Evolutionary conservation across 2,888 invertebrate genomes (phyloP), one percentile per base, ranked within the genome.

Genomic region (Proisotoma minuta): DNA sequence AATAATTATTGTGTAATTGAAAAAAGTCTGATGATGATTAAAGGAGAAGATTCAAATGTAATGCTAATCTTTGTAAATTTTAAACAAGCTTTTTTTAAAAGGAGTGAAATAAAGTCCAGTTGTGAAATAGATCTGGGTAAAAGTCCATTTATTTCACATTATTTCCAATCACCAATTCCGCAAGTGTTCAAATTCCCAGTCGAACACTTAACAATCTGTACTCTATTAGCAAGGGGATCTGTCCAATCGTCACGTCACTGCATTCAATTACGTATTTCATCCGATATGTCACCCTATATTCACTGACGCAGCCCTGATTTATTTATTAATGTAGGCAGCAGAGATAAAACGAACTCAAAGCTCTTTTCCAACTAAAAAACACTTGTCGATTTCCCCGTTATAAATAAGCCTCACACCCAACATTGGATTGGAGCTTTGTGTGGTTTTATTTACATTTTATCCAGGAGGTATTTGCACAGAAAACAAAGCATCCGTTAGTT

Each of bases 121-220:
- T n/a, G n/a, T n/a, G n/a, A n/a, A n/a, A n/a, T n/a, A n/a, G n/a
- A n/a, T n/a, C n/a, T n/a, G n/a, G n/a, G n/a, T n/a, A n/a, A n/a
- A 43, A 43, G 43, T 43, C 43, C 43, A 43, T 43, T 43, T 43
- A 43, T 43, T 43, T 43, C 43, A 43, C 43, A 43, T 43, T 43
- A 43, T 43, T 43, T n/a, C 43, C 43, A 20, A 50, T 24, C 50
- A 50, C 26, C 50, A 22, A 50, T 50, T 56, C 54, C 40, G 60
- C 67, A 70, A 70, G 70, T 70, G 70, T 64, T 58, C 51, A 57
- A 58, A 67, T 70, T 70, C 70, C 68, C 70, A 70, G 59, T 59
- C 62, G 63, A 65, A 64, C 66, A 68, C 70, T 70, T 70, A 61
- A 61, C 65, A 70, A 70, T 67, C 69, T 70, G 67, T 60, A 40